These are phyloP conservation scores for Octopus bimaculoides DNA, from an alignment of 1,140 invertebrate species.

Conservation along the genomic window DNA sequence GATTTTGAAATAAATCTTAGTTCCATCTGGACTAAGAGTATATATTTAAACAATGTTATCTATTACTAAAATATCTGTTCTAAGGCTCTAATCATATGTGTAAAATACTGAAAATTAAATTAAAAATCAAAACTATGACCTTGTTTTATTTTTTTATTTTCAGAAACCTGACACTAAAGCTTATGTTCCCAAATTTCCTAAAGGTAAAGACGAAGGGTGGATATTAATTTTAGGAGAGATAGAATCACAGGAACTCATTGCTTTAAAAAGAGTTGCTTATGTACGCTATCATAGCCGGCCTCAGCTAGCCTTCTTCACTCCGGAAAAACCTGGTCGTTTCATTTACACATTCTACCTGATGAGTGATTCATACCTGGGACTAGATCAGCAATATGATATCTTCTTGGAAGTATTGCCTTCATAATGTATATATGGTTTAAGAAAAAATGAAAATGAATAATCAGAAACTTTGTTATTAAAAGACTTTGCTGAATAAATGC, in stretches of 20 bases:
- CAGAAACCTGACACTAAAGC: slow-evolving; percentile 60
- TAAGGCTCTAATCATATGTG: too few species aligned
- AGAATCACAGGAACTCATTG: slow-evolving; percentile 72
- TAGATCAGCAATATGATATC: slow-evolving; percentile 88
- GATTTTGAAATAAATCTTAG: too few species aligned
- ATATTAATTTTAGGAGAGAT: slow-evolving; percentile 80
- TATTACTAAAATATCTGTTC: too few species aligned
- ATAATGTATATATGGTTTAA: slow-evolving; percentile 47
- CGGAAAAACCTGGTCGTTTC: slow-evolving; percentile 64
- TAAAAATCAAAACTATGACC: too few species aligned
- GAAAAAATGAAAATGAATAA: slow-evolving; percentile 37
- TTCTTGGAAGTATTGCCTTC: slow-evolving; percentile 48
- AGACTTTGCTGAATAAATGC: neutral
- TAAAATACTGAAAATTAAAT: too few species aligned
- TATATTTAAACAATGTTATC: too few species aligned
- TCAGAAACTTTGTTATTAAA: slow-evolving; percentile 28
- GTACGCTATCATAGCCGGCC: slow-evolving; percentile 42
- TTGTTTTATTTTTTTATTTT: slow-evolving; percentile 16
- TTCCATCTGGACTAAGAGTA: too few species aligned
- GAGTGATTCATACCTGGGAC: slow-evolving; percentile 90
- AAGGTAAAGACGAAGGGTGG: slow-evolving; percentile 95
- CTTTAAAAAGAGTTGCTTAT: slow-evolving; percentile 73
- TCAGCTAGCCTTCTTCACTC: slow-evolving; percentile 69
- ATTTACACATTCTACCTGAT: slow-evolving; percentile 83
- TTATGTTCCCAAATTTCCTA: slow-evolving; percentile 80